Conservation (phyloP, 2,113 vertebrate genomes). For the Carassius carassius region DNA sequence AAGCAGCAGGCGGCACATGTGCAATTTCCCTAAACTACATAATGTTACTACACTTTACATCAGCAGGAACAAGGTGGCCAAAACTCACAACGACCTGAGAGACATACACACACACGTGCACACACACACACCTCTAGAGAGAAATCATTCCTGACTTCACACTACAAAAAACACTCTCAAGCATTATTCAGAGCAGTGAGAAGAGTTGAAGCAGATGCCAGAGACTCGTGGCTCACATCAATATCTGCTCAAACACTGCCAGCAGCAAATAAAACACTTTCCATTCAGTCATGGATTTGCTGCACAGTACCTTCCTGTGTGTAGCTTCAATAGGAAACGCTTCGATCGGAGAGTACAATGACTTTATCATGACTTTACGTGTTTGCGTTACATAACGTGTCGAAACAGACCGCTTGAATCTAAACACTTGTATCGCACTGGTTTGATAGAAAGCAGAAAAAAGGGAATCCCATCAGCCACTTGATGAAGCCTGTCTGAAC, state of each 20-base stretch:
- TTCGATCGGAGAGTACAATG: background rate
- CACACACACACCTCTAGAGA: too few species aligned
- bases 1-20: too few species aligned
- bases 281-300: constrained; percentile 56
- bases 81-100: too few species aligned
- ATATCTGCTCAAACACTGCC: constrained; percentile 57
- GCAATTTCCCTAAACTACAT: too few species aligned
- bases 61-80: too few species aligned
- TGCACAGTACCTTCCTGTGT: background rate
- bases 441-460: too few species aligned
- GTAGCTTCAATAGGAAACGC: background rate
- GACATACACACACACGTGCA: too few species aligned
- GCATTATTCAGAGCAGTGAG: too few species aligned
- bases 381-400: background rate
- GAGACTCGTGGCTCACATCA: constrained; percentile 53
- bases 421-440: background rate
- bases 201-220: too few species aligned
- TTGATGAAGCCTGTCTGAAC: background rate
- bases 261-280: constrained; percentile 65
- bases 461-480: background rate
- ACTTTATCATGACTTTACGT: constrained; percentile 16
- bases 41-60: too few species aligned
- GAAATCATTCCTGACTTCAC: too few species aligned
- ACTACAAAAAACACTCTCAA: too few species aligned
- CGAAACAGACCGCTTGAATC: background rate